Conservation (phyloP, 2,888 invertebrate genomes). For the Pasiphila rectangulata region DNA sequence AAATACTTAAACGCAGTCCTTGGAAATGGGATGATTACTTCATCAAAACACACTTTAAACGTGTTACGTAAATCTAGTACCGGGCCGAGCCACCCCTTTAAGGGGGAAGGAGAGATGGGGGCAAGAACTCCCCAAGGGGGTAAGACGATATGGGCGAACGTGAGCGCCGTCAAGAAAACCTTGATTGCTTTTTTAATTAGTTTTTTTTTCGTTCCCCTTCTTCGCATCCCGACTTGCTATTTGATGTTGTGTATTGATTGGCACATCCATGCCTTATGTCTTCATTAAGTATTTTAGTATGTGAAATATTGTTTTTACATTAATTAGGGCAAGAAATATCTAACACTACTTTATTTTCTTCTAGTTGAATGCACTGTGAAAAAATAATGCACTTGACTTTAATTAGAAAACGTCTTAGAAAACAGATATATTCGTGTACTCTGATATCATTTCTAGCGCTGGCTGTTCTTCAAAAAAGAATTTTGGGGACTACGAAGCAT, state of each 20-base stretch:
- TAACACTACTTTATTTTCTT: no score
- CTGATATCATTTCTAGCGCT: no score
- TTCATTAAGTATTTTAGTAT: no score
- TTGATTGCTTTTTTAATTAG: slow-evolving; percentile 82
- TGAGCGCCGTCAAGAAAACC: slow-evolving; percentile 82
- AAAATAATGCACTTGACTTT: no score
- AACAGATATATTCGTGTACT: no score
- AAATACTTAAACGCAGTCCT: slow-evolving; percentile 79
- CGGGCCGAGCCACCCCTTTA: slow-evolving; percentile 58
- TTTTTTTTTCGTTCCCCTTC: slow-evolving; percentile 77
- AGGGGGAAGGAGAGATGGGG: slow-evolving; percentile 49
- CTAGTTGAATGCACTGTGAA: neutral
- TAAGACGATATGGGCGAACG: slow-evolving; percentile 82
- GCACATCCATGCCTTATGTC: slow-evolving; percentile 20
- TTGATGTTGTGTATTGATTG: slow-evolving; percentile 54
- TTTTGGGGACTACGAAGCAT: no score
- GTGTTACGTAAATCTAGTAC: slow-evolving; percentile 81
- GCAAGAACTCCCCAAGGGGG: slow-evolving; percentile 62
- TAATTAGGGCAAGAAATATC: no score
- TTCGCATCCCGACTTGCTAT: slow-evolving; percentile 74
- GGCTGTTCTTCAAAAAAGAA: no score
- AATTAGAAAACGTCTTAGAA: neutral
- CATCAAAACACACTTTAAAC: slow-evolving; percentile 82
- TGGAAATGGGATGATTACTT: slow-evolving; percentile 81
- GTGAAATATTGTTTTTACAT: no score